A percentile compares a stretch with the other conserved stretches of the same genome.
These are phyloP conservation scores for Synaphobranchus kaupii DNA, from an alignment of 2,797 vertebrate genomes.

Conservation along the genomic window DNA sequence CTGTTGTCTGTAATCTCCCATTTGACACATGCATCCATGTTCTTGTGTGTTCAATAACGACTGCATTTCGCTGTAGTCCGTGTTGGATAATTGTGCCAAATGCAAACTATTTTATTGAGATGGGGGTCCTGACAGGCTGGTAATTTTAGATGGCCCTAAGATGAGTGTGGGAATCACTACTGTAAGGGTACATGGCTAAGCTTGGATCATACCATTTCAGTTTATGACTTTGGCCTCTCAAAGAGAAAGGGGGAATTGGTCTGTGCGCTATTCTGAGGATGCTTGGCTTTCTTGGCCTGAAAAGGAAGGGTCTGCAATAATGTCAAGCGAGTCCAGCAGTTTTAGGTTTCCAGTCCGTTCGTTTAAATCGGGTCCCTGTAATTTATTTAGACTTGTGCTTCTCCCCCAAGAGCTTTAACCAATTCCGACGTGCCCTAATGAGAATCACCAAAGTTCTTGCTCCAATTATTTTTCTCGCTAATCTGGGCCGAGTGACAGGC, in stretches of 20 bases:
- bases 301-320: not conserved
- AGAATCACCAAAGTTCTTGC: slow-evolving; percentile 63
- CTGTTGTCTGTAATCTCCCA: not conserved
- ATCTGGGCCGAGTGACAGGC: slow-evolving; percentile 59
- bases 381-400: not conserved
- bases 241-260: not conserved
- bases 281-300: not conserved
- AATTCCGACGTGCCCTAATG: slow-evolving; percentile 63
- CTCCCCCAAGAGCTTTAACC: not conserved
- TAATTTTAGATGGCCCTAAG: not conserved
- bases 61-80: not conserved
- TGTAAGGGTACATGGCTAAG: not conserved
- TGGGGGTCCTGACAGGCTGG: not conserved
- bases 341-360: not conserved
- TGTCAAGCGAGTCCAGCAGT: not conserved
- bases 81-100: not conserved
- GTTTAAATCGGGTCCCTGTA: not conserved
- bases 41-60: not conserved
- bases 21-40: not conserved
- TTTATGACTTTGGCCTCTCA: not conserved
- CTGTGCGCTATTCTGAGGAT: not conserved
- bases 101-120: not conserved
- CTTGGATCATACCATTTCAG: not conserved
- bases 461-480: slow-evolving; percentile 65
- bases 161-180: not conserved